Percentiles rank a stretch among this genome's conserved stretches.
Evolutionary conservation across 1,140 invertebrate species (phyloP).

Genomic region (Bicyclus anynana): DNA sequence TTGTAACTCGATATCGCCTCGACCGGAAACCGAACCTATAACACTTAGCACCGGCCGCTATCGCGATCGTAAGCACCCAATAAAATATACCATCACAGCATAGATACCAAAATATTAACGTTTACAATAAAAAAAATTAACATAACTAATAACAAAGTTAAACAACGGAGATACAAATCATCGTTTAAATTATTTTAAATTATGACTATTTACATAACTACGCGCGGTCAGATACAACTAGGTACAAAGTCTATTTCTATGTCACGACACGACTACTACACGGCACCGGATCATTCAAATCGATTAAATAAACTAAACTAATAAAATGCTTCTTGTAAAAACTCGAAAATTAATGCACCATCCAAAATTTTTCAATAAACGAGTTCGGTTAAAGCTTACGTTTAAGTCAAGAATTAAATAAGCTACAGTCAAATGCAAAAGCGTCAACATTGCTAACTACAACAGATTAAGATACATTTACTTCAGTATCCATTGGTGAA

Average conservation of each 20-base stretch:
- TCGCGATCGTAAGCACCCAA: slow-evolving; percentile 11
- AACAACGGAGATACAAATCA: slow-evolving; percentile 30
- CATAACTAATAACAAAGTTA: slow-evolving; percentile 29
- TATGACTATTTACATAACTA: slow-evolving; percentile 24
- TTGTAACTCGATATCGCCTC: slow-evolving; percentile 9
- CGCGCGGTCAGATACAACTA: slow-evolving; percentile 10
- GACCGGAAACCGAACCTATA: slow-evolving; percentile 16
- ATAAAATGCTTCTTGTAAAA: too few species aligned
- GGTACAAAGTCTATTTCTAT: slow-evolving; percentile 12
- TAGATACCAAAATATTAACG: slow-evolving; percentile 19
- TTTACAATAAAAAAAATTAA: slow-evolving; percentile 6
- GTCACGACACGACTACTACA: slow-evolving; percentile 17
- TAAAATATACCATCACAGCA: slow-evolving; percentile 12
- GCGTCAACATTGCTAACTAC: too few species aligned
- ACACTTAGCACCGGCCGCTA: slow-evolving; percentile 16
- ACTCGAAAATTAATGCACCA: too few species aligned
- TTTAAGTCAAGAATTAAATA: too few species aligned
- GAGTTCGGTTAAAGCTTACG: too few species aligned
- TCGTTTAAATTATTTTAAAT: slow-evolving; percentile 14
- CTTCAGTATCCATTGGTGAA: too few species aligned
- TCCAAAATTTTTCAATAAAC: too few species aligned
- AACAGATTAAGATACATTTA: too few species aligned
- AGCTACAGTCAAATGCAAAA: too few species aligned
- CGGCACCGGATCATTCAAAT: too few species aligned
- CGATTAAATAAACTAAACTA: too few species aligned